Evolutionary conservation across 2,113 vertebrate species (phyloP).

Genomic region (Python bivittatus): DNA sequence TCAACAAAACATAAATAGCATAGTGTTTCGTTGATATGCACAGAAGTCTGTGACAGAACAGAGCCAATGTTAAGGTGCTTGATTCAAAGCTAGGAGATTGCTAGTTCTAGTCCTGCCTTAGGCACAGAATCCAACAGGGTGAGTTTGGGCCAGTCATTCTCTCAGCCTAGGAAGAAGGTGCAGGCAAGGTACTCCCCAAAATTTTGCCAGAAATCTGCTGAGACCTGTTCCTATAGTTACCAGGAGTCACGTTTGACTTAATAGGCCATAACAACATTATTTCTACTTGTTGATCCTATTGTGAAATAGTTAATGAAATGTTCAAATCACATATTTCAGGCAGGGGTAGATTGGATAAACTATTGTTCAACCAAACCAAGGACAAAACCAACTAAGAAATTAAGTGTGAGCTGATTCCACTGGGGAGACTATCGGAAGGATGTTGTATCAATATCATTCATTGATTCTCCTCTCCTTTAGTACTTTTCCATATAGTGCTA

Average conservation of each 20-base stretch:
- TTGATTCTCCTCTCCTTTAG: background rate
- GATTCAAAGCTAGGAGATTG: background rate
- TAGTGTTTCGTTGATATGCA: background rate
- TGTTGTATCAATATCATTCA: background rate
- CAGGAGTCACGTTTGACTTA: background rate
- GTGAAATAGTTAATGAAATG: background rate
- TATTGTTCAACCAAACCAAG: background rate
- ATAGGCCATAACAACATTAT: background rate
- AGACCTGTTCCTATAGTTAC: background rate
- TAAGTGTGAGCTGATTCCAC: background rate
- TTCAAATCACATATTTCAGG: background rate
- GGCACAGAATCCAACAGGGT: background rate
- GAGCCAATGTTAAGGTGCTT: background rate
- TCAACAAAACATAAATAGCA: background rate
- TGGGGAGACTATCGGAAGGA: background rate
- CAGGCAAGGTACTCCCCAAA: background rate
- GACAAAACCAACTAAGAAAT: background rate
- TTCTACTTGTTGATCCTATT: background rate
- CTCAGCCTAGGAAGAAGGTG: background rate
- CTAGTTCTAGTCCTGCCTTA: background rate
- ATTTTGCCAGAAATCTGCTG: background rate
- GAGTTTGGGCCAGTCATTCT: background rate
- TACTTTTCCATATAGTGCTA: background rate
- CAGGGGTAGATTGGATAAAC: background rate
- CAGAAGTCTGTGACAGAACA: background rate